Conservation (phyloP, 2,888 invertebrate genomes). For the Acheta domesticus region DNA sequence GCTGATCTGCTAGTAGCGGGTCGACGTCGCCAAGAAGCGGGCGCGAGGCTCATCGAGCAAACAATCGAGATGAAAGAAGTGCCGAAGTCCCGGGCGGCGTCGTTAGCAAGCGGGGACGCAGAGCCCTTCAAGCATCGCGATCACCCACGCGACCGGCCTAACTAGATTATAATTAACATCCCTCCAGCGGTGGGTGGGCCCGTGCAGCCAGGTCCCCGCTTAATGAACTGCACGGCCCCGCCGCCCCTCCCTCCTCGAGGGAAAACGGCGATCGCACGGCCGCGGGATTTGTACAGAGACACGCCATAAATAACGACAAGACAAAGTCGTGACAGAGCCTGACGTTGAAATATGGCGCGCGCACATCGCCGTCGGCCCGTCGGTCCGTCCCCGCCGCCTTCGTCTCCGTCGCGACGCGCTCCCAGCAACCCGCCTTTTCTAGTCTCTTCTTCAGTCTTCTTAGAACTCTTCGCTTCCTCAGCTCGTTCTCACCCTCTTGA, state of each 20-base stretch:
- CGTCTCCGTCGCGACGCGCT: not conserved
- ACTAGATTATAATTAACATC: not conserved
- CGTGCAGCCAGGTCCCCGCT: not conserved
- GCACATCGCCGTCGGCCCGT: not conserved
- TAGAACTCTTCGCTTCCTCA: too few relatives aligned
- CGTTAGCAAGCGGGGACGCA: too few relatives aligned
- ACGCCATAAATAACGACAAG: conserved; percentile 5
- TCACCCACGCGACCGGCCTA: too few relatives aligned
- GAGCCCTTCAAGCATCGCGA: too few relatives aligned
- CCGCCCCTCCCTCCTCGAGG: not conserved
- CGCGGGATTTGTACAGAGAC: conserved; percentile 7
- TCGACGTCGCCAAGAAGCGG: too few relatives aligned
- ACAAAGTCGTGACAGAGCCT: conserved; percentile 10
- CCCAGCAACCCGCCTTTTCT: not conserved
- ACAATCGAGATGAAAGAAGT: too few relatives aligned
- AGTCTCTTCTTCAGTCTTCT: too few relatives aligned
- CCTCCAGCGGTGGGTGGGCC: not conserved
- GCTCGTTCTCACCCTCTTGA: too few relatives aligned
- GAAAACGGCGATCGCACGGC: not conserved
- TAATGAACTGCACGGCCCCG: not conserved
- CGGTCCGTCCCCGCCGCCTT: not conserved
- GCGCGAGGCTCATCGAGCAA: too few relatives aligned
- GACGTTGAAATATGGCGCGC: conserved; percentile 1
- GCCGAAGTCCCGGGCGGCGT: too few relatives aligned
- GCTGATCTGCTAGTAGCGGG: too few relatives aligned